A percentile compares a stretch with the other conserved stretches of the same genome.
These are phyloP conservation scores for Macquaria australasica DNA, from an alignment of 2,113 vertebrate genomes.

Conservation along the genomic window DNA sequence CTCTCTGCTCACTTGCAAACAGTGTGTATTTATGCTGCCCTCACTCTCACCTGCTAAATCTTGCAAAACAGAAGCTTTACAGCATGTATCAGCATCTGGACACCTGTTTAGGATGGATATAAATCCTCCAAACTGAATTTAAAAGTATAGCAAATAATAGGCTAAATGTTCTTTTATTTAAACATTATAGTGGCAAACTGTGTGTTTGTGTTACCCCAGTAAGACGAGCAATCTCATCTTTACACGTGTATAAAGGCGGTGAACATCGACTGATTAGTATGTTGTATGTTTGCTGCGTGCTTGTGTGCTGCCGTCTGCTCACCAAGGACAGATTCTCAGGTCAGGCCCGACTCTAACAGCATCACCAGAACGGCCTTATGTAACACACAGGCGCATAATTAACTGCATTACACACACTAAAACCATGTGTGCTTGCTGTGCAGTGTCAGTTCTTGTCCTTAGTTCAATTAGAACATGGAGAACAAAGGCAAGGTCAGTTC, in stretches of 20 bases:
- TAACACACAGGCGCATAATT: slow-evolving; percentile 13
- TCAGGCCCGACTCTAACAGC: slow-evolving; percentile 12
- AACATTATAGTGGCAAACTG: background rate
- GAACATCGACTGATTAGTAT: background rate
- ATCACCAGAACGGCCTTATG: slow-evolving; percentile 9
- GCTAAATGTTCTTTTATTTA: background rate
- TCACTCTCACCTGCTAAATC: background rate
- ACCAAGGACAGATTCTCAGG: slow-evolving; percentile 1
- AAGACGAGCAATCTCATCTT: background rate
- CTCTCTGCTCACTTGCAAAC: background rate
- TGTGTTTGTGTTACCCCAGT: background rate
- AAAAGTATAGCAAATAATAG: background rate
- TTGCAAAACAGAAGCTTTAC: background rate
- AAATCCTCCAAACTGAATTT: background rate
- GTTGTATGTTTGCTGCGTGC: background rate
- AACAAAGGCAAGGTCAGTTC: slow-evolving; percentile 35
- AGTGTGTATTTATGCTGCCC: background rate
- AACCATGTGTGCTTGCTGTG: background rate
- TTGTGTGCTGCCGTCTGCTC: background rate
- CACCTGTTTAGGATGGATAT: background rate
- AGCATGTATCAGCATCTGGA: background rate
- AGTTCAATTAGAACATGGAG: background rate
- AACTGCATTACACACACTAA: slow-evolving; percentile 13
- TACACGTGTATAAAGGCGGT: background rate
- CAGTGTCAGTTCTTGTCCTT: background rate